Evolutionary conservation across 2,888 invertebrate genomes (phyloP).

Genomic region (Amphipyra berbera): DNA sequence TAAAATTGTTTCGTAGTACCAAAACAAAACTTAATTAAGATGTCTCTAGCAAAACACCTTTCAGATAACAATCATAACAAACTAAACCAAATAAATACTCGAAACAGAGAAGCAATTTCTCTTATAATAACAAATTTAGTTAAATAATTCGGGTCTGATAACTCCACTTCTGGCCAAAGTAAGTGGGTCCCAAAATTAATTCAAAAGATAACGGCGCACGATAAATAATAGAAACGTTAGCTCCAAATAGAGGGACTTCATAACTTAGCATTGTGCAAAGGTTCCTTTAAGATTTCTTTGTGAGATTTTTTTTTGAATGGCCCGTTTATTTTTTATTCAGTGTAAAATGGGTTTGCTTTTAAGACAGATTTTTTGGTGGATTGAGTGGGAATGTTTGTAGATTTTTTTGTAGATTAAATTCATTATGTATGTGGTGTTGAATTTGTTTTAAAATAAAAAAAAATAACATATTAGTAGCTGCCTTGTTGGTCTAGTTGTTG

Average conservation of each 20-base stretch:
- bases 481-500: too few relatives aligned
- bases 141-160: slow-evolving; percentile 69
- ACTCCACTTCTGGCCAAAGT: slow-evolving; percentile 67
- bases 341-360: slow-evolving; percentile 54
- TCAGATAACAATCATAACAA: slow-evolving; percentile 25
- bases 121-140: slow-evolving; percentile 66
- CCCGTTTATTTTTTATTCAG: slow-evolving; percentile 58
- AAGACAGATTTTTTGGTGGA: slow-evolving; percentile 22
- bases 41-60: slow-evolving; percentile 3
- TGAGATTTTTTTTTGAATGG: slow-evolving; percentile 34
- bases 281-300: slow-evolving; percentile 52
- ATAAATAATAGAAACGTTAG: slow-evolving; percentile 70
- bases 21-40: slow-evolving; percentile 18
- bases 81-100: slow-evolving; percentile 18
- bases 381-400: not conserved
- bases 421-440: slow-evolving; percentile 6
- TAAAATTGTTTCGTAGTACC: slow-evolving; percentile 1
- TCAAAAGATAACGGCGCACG: slow-evolving; percentile 69
- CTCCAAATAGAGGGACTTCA: slow-evolving; percentile 55
- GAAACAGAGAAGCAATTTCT: slow-evolving; percentile 42
- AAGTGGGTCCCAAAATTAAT: slow-evolving; percentile 75
- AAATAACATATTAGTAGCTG: too few relatives aligned
- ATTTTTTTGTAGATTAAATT: slow-evolving; percentile 4
- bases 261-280: slow-evolving; percentile 58
- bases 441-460: not conserved